Percentiles rank a stretch among this genome's conserved stretches.
Evolutionary conservation across 2,888 invertebrate genomes (phyloP).

Genomic region (Cacoxenus indagator): DNA sequence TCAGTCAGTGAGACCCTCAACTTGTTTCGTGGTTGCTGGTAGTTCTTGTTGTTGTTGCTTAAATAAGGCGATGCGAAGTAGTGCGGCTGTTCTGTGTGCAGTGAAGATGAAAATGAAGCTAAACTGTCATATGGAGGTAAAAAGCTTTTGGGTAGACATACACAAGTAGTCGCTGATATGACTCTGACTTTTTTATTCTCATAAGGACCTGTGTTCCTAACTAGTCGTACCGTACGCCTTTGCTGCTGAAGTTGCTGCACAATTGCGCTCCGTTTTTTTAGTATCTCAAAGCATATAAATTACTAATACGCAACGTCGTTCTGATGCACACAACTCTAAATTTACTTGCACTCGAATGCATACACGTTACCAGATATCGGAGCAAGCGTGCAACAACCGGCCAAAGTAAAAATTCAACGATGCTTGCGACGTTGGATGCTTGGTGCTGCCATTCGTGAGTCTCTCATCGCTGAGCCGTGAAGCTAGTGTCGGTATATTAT

Average conservation of each 20-base stretch:
- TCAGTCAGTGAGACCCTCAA: background rate
- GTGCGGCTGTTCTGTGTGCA: background rate
- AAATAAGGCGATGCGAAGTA: no score
- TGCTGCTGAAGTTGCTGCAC: background rate
- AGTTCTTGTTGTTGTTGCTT: background rate
- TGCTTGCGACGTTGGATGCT: background rate
- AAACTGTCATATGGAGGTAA: conserved; percentile 54
- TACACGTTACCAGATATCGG: background rate
- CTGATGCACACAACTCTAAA: background rate
- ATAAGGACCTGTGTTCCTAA: background rate
- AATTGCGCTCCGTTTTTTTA: background rate
- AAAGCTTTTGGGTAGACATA: conserved; percentile 47
- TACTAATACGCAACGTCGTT: conserved; percentile 50
- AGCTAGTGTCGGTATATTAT: background rate
- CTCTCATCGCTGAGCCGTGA: background rate
- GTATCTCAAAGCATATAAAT: conserved; percentile 46
- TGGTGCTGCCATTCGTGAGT: background rate
- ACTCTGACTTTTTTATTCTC: background rate
- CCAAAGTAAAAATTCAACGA: background rate
- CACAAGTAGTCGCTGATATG: conserved; percentile 4
- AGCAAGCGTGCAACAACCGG: background rate
- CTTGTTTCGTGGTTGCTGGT: background rate
- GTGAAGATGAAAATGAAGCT: conserved; percentile 42
- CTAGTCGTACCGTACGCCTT: background rate
- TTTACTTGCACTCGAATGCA: background rate